phyloP scores from a whole-genome alignment of 2,113 vertebrate species.

The Petrocephalus microphthalmus region DNA sequence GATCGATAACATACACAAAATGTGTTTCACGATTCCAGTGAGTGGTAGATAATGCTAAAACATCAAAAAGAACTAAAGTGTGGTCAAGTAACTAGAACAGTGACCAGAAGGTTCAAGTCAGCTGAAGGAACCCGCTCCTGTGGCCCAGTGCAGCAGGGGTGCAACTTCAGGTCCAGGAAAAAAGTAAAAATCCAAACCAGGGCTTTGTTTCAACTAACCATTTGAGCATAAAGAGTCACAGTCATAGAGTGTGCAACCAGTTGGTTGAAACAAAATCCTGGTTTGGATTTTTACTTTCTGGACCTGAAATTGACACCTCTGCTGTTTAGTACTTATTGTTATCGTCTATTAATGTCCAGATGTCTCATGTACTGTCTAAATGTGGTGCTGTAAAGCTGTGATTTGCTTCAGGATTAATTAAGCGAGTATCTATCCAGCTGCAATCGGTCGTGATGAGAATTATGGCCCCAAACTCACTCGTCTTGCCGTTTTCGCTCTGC shows the following conservation, averaged over 20 bases:
- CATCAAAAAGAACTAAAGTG: neutral
- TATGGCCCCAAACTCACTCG: constrained; percentile 66
- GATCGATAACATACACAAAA: neutral
- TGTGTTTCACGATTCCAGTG: neutral
- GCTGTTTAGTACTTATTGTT: neutral
- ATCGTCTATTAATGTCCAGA: neutral
- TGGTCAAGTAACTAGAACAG: neutral
- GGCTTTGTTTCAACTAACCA: too few relatives aligned
- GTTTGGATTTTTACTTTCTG: too few relatives aligned
- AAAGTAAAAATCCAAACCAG: too few relatives aligned
- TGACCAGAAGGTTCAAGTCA: neutral
- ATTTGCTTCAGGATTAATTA: neutral
- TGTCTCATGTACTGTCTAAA: neutral
- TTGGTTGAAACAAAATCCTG: too few relatives aligned
- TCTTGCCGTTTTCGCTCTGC: constrained; percentile 73
- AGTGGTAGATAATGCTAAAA: neutral
- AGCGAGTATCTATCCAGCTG: neutral
- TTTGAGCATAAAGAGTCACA: too few relatives aligned
- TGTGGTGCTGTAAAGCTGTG: neutral
- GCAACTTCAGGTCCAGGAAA: too few relatives aligned
- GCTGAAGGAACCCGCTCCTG: neutral
- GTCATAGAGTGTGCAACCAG: too few relatives aligned
- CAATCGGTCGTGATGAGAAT: neutral
- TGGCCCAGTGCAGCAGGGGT: neutral
- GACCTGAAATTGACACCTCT: too few relatives aligned